Percentiles rank a stretch among this genome's conserved stretches.
These are phyloP conservation scores for Gerris buenoi DNA, from an alignment of 1,140 invertebrate genomes.

Conservation along the genomic window DNA sequence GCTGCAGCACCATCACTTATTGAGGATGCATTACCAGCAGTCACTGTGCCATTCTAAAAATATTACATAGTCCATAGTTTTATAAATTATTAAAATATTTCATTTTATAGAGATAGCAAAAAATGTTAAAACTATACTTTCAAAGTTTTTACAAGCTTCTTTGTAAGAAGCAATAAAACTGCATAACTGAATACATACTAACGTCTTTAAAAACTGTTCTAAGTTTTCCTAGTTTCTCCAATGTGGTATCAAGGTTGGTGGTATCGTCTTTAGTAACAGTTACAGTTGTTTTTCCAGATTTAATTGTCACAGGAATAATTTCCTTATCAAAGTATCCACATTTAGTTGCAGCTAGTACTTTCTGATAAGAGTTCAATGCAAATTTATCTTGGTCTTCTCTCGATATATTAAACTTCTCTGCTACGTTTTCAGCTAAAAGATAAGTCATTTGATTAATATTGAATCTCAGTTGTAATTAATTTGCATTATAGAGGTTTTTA, in stretches of 20 bases:
- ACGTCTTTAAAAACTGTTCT: conserved; percentile 47
- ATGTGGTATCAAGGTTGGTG: conserved; percentile 42
- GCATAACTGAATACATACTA: too few species aligned
- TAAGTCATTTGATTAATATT: neutral
- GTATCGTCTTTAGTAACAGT: conserved; percentile 45
- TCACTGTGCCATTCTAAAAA: conserved; percentile 50
- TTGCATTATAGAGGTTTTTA: too few species aligned
- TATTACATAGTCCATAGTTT: too few species aligned
- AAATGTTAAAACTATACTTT: too few species aligned
- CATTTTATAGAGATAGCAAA: too few species aligned
- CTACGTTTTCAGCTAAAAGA: conserved; percentile 57
- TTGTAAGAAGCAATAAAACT: too few species aligned
- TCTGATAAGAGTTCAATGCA: conserved; percentile 55
- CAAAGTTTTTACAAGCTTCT: too few species aligned
- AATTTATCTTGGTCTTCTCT: conserved; percentile 61
- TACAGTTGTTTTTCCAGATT: conserved; percentile 34
- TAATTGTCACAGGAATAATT: conserved; percentile 46
- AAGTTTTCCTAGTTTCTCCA: conserved; percentile 43
- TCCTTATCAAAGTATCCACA: conserved; percentile 52
- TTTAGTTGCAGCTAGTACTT: conserved; percentile 44
- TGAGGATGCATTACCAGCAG: conserved; percentile 63
- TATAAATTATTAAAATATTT: too few species aligned
- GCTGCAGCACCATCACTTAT: conserved; percentile 78
- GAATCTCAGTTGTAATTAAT: conserved; percentile 3
- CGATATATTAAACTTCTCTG: conserved; percentile 48